phyloP scores from a whole-genome alignment of 2,113 vertebrate species.

The Aldabrachelys gigantea region DNA sequence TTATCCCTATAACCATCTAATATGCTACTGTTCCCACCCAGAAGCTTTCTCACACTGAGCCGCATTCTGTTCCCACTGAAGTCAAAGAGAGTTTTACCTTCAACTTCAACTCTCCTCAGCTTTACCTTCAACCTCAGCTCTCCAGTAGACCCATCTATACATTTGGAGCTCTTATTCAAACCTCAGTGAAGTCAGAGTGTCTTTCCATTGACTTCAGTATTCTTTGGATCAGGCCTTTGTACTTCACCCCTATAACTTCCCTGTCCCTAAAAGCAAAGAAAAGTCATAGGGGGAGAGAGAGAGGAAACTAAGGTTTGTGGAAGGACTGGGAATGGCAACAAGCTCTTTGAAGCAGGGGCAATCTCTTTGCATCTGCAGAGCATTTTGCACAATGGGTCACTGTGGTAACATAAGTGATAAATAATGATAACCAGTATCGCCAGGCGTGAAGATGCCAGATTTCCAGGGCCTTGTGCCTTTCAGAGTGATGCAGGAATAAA shows the following conservation, averaged over 20 bases:
- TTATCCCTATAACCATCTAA: background rate
- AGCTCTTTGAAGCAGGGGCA: background rate
- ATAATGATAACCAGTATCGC: background rate
- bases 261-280: background rate
- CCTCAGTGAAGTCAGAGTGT: background rate
- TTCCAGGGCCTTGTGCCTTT: background rate
- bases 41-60: background rate
- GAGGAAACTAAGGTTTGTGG: background rate
- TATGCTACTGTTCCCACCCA: background rate
- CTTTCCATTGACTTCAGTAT: background rate
- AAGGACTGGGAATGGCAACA: fast-evolving
- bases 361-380: background rate
- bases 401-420: fast-evolving
- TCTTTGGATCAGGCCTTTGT: fast-evolving
- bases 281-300: background rate
- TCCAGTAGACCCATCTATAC: background rate
- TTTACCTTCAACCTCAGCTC: background rate
- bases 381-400: background rate
- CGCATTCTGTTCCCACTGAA: fast-evolving
- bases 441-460: background rate
- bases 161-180: background rate
- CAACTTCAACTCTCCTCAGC: background rate
- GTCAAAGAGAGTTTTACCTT: background rate
- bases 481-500: background rate
- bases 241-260: fast-evolving